Base-by-base conservation (phyloP, 2,888 invertebrate species). In the Troides helena region DNA sequence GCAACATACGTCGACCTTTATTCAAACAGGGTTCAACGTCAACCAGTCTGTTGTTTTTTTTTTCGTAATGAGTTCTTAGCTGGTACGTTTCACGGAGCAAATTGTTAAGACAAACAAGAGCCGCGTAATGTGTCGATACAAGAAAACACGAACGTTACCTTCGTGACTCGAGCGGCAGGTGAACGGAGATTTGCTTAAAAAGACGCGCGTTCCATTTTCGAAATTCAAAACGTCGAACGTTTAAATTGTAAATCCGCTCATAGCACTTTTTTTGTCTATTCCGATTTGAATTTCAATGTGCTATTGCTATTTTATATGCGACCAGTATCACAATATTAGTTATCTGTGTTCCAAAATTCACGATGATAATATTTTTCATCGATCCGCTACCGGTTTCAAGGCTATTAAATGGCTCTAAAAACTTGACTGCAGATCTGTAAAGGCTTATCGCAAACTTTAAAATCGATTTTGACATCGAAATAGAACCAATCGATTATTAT, bases 11-110 rank as follows among this genome's bases (percentile, higher is more conserved):
- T 73, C 72, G 73, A 74, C 74, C 73, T 75, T 75, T 74, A 70
- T 77, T 80, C 79, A 74, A 80, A 74, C 79, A 78, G 80, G 82
- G 80, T 79, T 58, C 53, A 53, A 81, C 78, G 76, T 75, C 76
- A 73, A 74, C 68, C 72, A 75, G 76, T 75, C 72, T 69, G 72
- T 73, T 77, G 72, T 58, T 71, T 62, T 56, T 71, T 68, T 84
- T 86, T 87, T 88, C 84, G 81, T 82, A 87, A 85, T 88, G 86
- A 89, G 86, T 85, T 88, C 88, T 88, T 82, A 81, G 80, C 75
- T 79, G 75, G 82, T 80, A 80, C 85, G 85, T 80, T 85, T 83
- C 80, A 82, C 84, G 81, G 85, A 80, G 81, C 82, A 84, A 83
- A 85, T 83, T 83, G 83, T 80, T 79, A 81, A 78, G 79, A 79